These are phyloP conservation scores for Centruroides sculpturatus DNA, from an alignment of 1,140 invertebrate genomes.

Conservation along the genomic window DNA sequence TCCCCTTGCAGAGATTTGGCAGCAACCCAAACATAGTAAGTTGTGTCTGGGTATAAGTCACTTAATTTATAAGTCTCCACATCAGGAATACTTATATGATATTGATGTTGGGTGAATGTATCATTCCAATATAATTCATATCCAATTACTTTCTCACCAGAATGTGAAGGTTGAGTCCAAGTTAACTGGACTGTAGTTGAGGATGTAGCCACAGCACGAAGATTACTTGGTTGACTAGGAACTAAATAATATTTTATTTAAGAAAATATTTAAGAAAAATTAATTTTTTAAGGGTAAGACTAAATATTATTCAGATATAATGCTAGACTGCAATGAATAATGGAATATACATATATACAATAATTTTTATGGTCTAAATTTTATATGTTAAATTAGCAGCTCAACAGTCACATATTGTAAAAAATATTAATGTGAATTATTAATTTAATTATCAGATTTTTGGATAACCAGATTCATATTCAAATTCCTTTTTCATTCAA, in stretches of 20 bases:
- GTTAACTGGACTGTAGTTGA: conserved; percentile 61
- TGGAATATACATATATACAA: too few relatives aligned
- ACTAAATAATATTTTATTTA: conserved; percentile 32
- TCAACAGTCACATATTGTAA: too few relatives aligned
- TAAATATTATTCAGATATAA: too few relatives aligned
- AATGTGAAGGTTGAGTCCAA: conserved; percentile 79
- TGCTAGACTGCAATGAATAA: too few relatives aligned
- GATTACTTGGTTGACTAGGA: conserved; percentile 82
- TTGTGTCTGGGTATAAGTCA: conserved; percentile 75
- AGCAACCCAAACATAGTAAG: conserved; percentile 89
- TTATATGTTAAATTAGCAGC: too few relatives aligned
- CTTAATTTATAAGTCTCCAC: conserved; percentile 55
- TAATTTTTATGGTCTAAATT: too few relatives aligned
- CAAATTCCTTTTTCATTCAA: too few relatives aligned
- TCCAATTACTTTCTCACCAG: conserved; percentile 78
- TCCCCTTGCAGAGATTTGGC: conserved; percentile 78
- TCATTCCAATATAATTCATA: conserved; percentile 97
- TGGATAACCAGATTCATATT: too few relatives aligned
- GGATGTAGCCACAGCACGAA: conserved; percentile 52
- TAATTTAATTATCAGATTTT: too few relatives aligned
- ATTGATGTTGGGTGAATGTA: conserved; percentile 61
- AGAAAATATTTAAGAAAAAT: too few relatives aligned
- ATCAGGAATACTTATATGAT: conserved; percentile 55
- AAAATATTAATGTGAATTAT: too few relatives aligned
- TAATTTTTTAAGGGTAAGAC: too few relatives aligned